A percentile compares a stretch with the other conserved stretches of the same genome.
phyloP scores from a whole-genome alignment of 2,797 vertebrate species.

The Apogon hyalosoma region DNA sequence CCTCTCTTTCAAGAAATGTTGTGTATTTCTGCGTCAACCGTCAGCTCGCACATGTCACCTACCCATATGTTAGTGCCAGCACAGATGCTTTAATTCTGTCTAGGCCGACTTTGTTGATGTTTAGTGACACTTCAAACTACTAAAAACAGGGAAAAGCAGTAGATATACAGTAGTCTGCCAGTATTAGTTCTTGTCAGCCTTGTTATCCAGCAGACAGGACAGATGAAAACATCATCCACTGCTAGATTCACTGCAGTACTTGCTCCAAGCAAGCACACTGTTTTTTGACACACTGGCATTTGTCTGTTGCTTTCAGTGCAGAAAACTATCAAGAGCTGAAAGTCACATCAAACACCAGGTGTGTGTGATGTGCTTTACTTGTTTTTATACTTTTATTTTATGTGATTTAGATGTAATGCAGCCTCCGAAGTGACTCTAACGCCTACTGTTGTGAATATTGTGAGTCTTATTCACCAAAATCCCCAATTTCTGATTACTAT shows the following conservation, averaged over 20 bases:
- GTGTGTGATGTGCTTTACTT: too few relatives aligned
- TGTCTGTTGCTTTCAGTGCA: too few relatives aligned
- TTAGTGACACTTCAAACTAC: slow-evolving; percentile 3
- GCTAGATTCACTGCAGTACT: not conserved
- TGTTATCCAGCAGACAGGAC: not conserved
- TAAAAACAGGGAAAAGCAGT: not conserved
- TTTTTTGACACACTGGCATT: too few relatives aligned
- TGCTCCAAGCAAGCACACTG: not conserved
- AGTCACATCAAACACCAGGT: too few relatives aligned
- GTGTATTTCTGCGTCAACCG: slow-evolving; percentile 46
- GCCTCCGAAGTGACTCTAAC: too few relatives aligned
- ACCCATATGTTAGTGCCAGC: slow-evolving; percentile 27
- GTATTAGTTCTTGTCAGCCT: not conserved
- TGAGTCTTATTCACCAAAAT: too few relatives aligned
- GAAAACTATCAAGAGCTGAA: too few relatives aligned
- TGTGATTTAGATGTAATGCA: too few relatives aligned
- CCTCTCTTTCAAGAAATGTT: slow-evolving; percentile 18
- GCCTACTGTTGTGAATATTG: too few relatives aligned
- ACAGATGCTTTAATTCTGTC: slow-evolving; percentile 41
- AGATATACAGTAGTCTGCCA: not conserved
- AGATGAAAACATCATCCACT: not conserved
- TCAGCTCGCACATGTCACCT: slow-evolving; percentile 48
- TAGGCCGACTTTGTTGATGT: slow-evolving; percentile 20
- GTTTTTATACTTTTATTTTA: too few relatives aligned
- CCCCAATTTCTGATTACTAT: too few relatives aligned